Conservation (phyloP, 2,797 vertebrate species). For the Valencia hispanica region DNA sequence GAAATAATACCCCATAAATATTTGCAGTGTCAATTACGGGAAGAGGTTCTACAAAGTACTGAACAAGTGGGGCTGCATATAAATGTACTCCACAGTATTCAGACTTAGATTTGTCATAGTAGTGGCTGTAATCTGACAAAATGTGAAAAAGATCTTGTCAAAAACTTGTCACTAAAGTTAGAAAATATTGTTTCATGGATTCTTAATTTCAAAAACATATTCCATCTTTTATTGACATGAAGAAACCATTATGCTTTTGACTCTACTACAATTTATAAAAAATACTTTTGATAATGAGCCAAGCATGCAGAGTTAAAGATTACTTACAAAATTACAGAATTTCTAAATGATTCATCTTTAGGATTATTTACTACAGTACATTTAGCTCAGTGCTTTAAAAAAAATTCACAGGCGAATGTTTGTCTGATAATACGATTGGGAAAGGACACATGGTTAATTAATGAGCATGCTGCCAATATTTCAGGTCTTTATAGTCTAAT, state of each 20-base stretch:
- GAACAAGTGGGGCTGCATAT: too few relatives aligned
- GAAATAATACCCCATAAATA: too few relatives aligned
- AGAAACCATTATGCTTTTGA: not conserved
- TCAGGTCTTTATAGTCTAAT: slow-evolving; percentile 11
- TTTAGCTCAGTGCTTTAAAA: not conserved
- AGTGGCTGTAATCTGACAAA: too few relatives aligned
- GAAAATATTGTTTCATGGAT: too few relatives aligned
- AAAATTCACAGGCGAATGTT: not conserved
- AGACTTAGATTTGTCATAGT: too few relatives aligned
- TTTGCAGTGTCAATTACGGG: too few relatives aligned
- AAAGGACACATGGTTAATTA: slow-evolving; percentile 12
- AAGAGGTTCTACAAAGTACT: too few relatives aligned
- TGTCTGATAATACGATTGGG: not conserved
- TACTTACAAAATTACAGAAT: not conserved
- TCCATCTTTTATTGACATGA: too few relatives aligned
- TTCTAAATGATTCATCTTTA: not conserved
- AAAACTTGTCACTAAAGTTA: too few relatives aligned
- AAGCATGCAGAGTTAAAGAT: not conserved
- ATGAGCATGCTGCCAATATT: not conserved
- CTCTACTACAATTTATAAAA: not conserved
- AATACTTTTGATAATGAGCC: not conserved
- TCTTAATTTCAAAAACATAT: too few relatives aligned
- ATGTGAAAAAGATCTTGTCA: too few relatives aligned
- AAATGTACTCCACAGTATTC: too few relatives aligned
- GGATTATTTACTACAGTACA: not conserved